Evolutionary conservation across 2,113 vertebrate genomes (phyloP).

Genomic region (Nyctibius bracteatus): DNA sequence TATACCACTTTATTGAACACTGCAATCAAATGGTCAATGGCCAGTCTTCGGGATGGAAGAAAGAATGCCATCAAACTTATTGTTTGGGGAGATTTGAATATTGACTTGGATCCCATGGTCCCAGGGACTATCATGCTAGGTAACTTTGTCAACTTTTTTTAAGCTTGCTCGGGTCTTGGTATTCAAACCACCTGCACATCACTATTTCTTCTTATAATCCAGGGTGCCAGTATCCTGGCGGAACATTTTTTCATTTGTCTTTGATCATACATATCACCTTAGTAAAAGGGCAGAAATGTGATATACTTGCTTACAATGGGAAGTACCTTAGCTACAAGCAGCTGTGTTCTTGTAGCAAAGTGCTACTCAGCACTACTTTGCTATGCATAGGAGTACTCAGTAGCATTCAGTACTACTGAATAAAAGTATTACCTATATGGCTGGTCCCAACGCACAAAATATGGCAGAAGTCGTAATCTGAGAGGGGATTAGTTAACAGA

Average conservation of each 20-base stretch:
- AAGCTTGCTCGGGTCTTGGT: not conserved
- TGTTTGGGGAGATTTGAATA: not conserved
- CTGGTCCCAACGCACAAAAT: not conserved
- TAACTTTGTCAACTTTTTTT: not conserved
- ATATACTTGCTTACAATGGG: not conserved
- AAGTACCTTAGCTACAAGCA: not conserved
- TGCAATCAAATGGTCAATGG: not conserved
- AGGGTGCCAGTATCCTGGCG: not conserved
- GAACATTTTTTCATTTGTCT: not conserved
- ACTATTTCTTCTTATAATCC: not conserved
- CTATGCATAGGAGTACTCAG: not conserved
- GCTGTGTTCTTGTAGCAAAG: accelerated
- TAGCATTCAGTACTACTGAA: not conserved
- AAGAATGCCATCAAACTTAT: not conserved
- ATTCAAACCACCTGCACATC: not conserved
- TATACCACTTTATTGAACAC: accelerated
- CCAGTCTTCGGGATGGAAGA: accelerated
- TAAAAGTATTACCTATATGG: not conserved
- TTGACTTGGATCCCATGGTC: not conserved
- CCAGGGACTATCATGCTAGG: not conserved
- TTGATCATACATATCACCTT: not conserved
- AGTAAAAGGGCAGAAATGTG: not conserved
- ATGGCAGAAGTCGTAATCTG: not conserved
- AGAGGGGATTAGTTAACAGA: not conserved
- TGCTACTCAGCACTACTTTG: not conserved